phyloP scores from a whole-genome alignment of 2,888 invertebrate species.

The Latrodectus hesperus region DNA sequence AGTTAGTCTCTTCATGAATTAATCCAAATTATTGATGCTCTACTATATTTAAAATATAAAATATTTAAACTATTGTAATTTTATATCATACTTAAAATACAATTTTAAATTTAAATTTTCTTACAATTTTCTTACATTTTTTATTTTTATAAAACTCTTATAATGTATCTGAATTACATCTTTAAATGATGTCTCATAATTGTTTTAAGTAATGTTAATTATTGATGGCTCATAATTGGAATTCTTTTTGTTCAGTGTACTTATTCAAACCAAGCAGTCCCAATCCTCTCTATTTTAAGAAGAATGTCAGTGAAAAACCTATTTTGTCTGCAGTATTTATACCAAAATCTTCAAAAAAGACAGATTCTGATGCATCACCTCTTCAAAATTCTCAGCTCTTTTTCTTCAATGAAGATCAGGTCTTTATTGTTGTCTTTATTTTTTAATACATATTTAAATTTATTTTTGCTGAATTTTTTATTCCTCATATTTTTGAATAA shows the following conservation, averaged over 20 bases:
- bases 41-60: no score
- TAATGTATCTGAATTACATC: no score
- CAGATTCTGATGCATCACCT: not conserved
- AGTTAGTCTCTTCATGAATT: no score
- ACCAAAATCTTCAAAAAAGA: not conserved
- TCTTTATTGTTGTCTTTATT: not conserved
- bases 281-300: constrained; percentile 25
- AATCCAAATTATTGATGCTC: no score
- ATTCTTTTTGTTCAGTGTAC: constrained; percentile 23
- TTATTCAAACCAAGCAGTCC: constrained; percentile 43
- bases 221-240: no score
- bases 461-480: not conserved
- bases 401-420: constrained; percentile 59
- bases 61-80: no score
- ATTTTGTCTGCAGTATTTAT: constrained; percentile 43
- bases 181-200: no score
- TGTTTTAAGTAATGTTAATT: no score
- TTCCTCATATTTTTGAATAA: not conserved
- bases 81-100: no score
- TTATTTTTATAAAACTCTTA: no score
- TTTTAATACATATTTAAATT: not conserved
- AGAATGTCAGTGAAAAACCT: constrained; percentile 12
- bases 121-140: no score
- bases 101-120: no score
- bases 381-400: constrained; percentile 28